Evolutionary conservation across 2,888 invertebrate species (phyloP).

Genomic region (Drosophila setosimentum): DNA sequence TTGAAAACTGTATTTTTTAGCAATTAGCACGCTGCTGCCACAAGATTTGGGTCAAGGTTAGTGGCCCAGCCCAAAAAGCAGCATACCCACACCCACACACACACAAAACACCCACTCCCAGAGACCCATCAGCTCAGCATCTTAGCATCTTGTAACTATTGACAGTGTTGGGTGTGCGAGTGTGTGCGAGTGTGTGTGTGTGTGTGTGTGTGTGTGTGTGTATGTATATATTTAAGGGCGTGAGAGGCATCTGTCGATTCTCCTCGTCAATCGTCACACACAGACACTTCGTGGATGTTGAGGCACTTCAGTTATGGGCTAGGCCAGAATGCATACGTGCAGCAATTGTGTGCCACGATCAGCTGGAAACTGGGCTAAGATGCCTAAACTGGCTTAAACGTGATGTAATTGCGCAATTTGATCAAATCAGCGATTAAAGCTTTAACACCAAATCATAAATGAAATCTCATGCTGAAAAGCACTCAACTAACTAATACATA

Average conservation of each 20-base stretch:
- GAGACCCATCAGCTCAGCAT: slow-evolving; percentile 13
- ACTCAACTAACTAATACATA: not conserved
- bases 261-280: slow-evolving; percentile 30
- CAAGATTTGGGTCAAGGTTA: slow-evolving; percentile 74
- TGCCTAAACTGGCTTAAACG: slow-evolving; percentile 2
- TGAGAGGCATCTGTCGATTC: slow-evolving; percentile 39
- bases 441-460: not conserved
- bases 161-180: slow-evolving; percentile 8
- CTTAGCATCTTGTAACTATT: slow-evolving; percentile 15
- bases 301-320: slow-evolving; percentile 45
- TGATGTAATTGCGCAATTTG: slow-evolving; percentile 10
- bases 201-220: slow-evolving; percentile 4
- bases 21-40: slow-evolving; percentile 72
- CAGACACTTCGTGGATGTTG: slow-evolving; percentile 11
- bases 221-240: slow-evolving; percentile 23
- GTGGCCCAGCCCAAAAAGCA: slow-evolving; percentile 40
- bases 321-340: slow-evolving; percentile 30
- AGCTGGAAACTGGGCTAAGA: slow-evolving; percentile 23
- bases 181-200: slow-evolving; percentile 5
- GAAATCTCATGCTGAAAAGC: not conserved
- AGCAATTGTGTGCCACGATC: slow-evolving; percentile 35
- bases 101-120: slow-evolving; percentile 17
- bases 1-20: slow-evolving; percentile 54
- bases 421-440: not conserved
- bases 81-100: slow-evolving; percentile 18